Evolutionary conservation across 2,113 vertebrate genomes (phyloP).

Genomic region (Mus pahari): DNA sequence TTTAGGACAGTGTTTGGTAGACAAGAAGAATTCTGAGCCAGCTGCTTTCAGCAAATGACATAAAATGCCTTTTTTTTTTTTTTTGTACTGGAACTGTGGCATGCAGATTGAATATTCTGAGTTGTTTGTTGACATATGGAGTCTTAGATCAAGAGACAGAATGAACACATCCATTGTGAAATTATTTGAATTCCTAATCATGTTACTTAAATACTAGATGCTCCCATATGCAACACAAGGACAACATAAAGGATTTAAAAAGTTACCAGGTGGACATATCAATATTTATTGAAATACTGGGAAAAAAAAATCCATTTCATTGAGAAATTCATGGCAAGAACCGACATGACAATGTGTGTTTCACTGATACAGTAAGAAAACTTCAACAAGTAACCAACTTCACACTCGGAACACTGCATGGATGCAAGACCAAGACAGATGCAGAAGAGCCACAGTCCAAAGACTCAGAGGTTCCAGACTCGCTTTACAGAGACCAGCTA

Average conservation of each 20-base stretch:
- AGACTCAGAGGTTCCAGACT: conserved; percentile 83
- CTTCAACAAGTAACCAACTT: conserved; percentile 85
- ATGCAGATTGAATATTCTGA: not conserved
- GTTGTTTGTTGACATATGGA: not conserved
- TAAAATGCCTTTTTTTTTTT: not conserved
- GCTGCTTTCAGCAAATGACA: not conserved
- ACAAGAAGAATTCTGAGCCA: not conserved
- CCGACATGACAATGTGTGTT: conserved; percentile 88
- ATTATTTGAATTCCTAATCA: not conserved
- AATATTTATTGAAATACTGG: conserved; percentile 96
- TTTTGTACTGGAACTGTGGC: rapidly evolving
- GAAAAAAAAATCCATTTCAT: conserved; percentile 88
- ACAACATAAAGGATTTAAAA: conserved; percentile 82
- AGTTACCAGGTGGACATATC: conserved; percentile 87
- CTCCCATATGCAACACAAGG: conserved; percentile 16
- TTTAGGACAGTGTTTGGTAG: not conserved
- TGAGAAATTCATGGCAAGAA: conserved; percentile 89
- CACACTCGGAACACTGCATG: conserved; percentile 85
- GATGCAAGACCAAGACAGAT: conserved; percentile 87
- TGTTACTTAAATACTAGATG: not conserved
- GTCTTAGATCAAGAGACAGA: not conserved
- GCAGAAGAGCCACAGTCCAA: conserved; percentile 84
- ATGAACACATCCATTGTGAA: not conserved
- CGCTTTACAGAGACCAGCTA: conserved; percentile 65
- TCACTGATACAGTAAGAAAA: conserved; percentile 88